Conservation (phyloP, 2,797 vertebrate species). For the Botia kubotai region DNA sequence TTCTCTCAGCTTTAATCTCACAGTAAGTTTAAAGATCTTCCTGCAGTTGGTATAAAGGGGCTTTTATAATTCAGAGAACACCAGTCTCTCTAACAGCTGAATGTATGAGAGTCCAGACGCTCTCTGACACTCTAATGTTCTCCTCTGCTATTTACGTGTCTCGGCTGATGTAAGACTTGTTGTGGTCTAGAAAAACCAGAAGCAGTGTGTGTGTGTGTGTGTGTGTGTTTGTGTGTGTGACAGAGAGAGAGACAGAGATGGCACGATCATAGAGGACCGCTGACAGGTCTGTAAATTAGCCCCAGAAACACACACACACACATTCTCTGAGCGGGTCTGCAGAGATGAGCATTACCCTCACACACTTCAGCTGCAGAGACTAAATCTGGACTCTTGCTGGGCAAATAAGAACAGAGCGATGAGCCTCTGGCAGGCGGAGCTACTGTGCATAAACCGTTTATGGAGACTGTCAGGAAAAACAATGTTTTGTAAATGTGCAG, state of each 20-base stretch:
- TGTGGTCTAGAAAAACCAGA: constrained; percentile 21
- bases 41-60: constrained; percentile 8
- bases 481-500: not conserved
- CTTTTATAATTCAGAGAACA: constrained; percentile 3
- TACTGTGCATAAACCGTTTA: constrained; percentile 8
- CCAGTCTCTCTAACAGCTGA: constrained; percentile 7
- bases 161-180: constrained; percentile 28
- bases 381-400: constrained; percentile 4
- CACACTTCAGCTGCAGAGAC: not conserved
- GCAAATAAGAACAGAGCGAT: constrained; percentile 17
- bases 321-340: not conserved
- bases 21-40: not conserved
- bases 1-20: constrained; percentile 15
- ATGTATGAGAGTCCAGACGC: constrained; percentile 24
- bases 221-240: constrained; percentile 5
- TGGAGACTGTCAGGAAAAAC: constrained; percentile 17
- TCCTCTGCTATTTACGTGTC: constrained; percentile 35
- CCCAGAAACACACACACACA: not conserved
- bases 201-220: constrained; percentile 10
- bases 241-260: not conserved
- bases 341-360: no score
- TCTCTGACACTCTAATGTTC: constrained; percentile 43
- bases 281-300: constrained; percentile 50
- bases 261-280: constrained; percentile 3
- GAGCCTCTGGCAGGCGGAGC: not conserved